Evolutionary conservation across 1,140 invertebrate genomes (phyloP).

Genomic region (Hypsibius dujardini): DNA sequence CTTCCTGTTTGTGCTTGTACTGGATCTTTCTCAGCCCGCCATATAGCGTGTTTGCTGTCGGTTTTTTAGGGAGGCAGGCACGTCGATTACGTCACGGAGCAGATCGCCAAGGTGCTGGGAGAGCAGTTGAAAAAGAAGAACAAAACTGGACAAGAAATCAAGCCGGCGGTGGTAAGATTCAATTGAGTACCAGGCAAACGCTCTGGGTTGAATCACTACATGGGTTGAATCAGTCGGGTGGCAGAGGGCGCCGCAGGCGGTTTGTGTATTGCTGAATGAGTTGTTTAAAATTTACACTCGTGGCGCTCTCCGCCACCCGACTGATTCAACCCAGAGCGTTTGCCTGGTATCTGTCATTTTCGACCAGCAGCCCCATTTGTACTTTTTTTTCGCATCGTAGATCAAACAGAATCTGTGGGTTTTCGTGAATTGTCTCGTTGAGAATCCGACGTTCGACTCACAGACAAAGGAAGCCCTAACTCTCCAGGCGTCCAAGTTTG

Average conservation of each 20-base stretch:
- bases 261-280: too few relatives aligned
- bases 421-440: constrained; percentile 94
- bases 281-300: too few relatives aligned
- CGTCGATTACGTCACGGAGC: constrained; percentile 82
- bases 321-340: too few relatives aligned
- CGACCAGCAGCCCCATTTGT: too few relatives aligned
- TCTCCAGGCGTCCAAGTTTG: constrained; percentile 78
- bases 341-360: too few relatives aligned
- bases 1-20: constrained; percentile 17
- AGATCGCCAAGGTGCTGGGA: constrained; percentile 64
- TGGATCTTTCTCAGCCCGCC: constrained; percentile 16
- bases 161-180: constrained; percentile 48
- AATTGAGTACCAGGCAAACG: not conserved
- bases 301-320: too few relatives aligned
- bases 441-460: constrained; percentile 98
- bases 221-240: too few relatives aligned
- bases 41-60: too few relatives aligned
- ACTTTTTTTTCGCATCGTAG: constrained; percentile 37
- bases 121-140: constrained; percentile 81
- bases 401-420: constrained; percentile 95
- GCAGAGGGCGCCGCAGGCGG: too few relatives aligned
- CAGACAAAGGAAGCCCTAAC: constrained; percentile 99
- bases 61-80: constrained; percentile 64
- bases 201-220: too few relatives aligned
- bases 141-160: constrained; percentile 56